Evolutionary conservation across 2,888 invertebrate species (phyloP).

Genomic region (Ditula angustiorana): DNA sequence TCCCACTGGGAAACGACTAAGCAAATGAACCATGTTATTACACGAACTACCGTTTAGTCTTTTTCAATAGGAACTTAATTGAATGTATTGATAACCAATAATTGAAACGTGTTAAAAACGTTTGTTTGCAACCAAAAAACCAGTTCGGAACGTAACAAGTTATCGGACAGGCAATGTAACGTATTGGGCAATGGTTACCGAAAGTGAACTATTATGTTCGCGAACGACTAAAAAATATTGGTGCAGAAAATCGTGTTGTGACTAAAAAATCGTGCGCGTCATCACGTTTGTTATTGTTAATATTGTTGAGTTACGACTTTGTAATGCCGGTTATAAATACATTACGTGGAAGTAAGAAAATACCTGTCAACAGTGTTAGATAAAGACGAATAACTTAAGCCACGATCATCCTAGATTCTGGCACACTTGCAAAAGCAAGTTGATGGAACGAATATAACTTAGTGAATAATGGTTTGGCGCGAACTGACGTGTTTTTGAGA

Average conservation of each 20-base stretch:
- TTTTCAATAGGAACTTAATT: neutral
- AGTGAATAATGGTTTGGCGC: too few relatives aligned
- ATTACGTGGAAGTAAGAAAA: neutral
- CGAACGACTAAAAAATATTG: conserved; percentile 18
- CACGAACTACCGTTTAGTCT: neutral
- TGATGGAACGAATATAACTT: too few relatives aligned
- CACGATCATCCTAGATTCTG: too few relatives aligned
- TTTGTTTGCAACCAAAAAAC: conserved; percentile 21
- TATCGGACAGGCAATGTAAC: conserved; percentile 21
- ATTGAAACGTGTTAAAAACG: neutral
- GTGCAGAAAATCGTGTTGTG: conserved; percentile 14
- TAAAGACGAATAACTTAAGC: too few relatives aligned
- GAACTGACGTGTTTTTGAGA: too few relatives aligned
- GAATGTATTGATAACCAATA: conserved; percentile 11
- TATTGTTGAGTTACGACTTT: neutral
- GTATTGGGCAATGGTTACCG: conserved; percentile 29
- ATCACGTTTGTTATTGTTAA: neutral
- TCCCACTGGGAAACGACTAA: too few relatives aligned
- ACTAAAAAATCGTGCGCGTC: neutral
- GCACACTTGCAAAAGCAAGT: too few relatives aligned
- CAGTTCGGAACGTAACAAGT: conserved; percentile 24
- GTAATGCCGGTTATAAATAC: neutral
- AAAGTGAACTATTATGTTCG: conserved; percentile 21
- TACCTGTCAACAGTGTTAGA: neutral
- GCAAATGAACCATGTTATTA: neutral